These are phyloP conservation scores for Nesogale talazaci DNA, from an alignment of 2,113 vertebrate species.

Conservation along the genomic window DNA sequence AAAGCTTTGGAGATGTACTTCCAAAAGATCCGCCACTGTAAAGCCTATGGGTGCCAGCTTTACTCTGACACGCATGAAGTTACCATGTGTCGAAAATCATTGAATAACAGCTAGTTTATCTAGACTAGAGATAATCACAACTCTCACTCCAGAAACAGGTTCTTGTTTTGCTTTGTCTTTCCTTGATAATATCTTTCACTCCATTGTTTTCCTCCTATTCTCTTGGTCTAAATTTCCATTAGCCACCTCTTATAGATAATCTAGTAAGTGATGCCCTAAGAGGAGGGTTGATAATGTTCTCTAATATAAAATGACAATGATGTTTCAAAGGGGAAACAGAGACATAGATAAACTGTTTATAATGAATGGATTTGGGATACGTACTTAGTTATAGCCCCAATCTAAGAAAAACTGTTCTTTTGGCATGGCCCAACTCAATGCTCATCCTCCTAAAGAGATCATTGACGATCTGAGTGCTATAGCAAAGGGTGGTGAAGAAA, in stretches of 20 bases:
- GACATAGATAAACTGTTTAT: too few species aligned
- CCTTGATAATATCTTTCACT: background rate
- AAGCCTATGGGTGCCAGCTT: background rate
- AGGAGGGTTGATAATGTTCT: background rate
- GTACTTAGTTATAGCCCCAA: too few species aligned
- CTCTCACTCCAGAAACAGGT: background rate
- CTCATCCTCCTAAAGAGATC: too few species aligned
- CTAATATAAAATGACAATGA: too few species aligned
- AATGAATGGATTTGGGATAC: too few species aligned
- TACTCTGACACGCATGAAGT: background rate
- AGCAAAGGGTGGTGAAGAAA: too few species aligned
- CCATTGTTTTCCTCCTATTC: background rate
- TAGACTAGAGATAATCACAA: background rate
- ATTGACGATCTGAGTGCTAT: too few species aligned
- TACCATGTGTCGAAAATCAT: background rate
- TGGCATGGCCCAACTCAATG: too few species aligned
- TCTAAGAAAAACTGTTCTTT: too few species aligned
- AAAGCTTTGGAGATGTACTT: background rate
- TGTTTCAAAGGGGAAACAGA: too few species aligned
- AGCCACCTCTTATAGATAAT: background rate
- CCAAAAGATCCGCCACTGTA: background rate
- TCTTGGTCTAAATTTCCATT: slow-evolving; percentile 5
- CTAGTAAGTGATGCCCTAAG: background rate
- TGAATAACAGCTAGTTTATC: background rate
- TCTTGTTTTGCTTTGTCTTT: slow-evolving; percentile 6